Conservation (phyloP, 2,113 vertebrate species). For the Macrotis lagotis region DNA sequence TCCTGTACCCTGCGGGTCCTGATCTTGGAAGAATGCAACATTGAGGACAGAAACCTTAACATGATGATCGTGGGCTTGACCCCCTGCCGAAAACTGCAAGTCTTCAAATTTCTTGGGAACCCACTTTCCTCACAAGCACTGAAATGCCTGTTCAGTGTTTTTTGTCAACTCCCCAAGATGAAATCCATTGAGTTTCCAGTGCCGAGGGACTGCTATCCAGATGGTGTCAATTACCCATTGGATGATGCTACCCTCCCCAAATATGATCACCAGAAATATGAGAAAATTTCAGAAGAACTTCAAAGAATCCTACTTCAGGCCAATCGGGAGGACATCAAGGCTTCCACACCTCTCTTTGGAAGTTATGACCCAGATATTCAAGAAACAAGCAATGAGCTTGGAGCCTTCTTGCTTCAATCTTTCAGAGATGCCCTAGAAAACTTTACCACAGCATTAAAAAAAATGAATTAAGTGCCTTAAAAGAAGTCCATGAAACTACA, state of each 20-base stretch:
- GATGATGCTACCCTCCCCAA: conserved; percentile 85
- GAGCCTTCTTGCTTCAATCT: conserved; percentile 89
- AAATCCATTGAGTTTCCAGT: conserved; percentile 92
- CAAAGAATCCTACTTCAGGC: conserved; percentile 85
- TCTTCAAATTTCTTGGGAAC: conserved; percentile 93
- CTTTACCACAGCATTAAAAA: conserved; percentile 85
- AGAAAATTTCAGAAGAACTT: conserved; percentile 85
- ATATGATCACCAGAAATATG: conserved; percentile 89
- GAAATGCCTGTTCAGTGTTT: conserved; percentile 83
- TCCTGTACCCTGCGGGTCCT: conserved; percentile 86
- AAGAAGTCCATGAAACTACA: no score
- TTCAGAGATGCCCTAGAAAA: conserved; percentile 90
- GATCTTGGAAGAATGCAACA: conserved; percentile 91
- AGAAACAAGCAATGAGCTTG: conserved; percentile 94
- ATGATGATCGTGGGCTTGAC: conserved; percentile 84
- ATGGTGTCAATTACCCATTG: conserved; percentile 88
- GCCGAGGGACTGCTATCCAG: conserved; percentile 93
- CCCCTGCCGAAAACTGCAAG: conserved; percentile 86
- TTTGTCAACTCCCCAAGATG: conserved; percentile 86
- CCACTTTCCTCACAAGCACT: conserved; percentile 88
- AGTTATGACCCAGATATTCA: conserved; percentile 92
- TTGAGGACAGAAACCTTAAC: conserved; percentile 87
- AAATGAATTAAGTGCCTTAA: conserved; percentile 71
- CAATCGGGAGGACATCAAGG: conserved; percentile 86
- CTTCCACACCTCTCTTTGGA: conserved; percentile 90